These are phyloP conservation scores for Micromesistius poutassou DNA, from an alignment of 2,797 vertebrate genomes.

Conservation along the genomic window DNA sequence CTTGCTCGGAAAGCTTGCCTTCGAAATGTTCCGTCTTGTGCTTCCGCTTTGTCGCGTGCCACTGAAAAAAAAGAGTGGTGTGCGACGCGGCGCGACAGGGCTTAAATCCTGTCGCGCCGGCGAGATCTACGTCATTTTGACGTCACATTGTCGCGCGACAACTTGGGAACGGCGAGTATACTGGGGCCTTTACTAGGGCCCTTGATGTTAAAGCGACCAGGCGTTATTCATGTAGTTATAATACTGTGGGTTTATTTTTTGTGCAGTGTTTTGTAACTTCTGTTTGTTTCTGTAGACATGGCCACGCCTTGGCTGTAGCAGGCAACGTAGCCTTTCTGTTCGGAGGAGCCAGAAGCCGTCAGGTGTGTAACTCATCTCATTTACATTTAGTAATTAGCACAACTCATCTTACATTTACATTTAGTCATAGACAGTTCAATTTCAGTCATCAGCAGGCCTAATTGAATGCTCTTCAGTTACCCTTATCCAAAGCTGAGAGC, in stretches of 20 bases:
- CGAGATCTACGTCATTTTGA: too few relatives aligned
- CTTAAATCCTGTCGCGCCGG: too few relatives aligned
- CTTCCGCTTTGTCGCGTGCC: too few relatives aligned
- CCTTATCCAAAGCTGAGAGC: not conserved
- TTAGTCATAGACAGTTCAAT: not conserved
- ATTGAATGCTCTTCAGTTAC: not conserved
- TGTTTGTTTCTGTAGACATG: conserved; percentile 50
- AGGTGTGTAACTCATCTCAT: conserved; percentile 42
- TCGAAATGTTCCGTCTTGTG: too few relatives aligned
- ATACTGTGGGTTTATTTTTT: not conserved
- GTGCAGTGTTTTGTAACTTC: not conserved
- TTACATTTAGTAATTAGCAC: not conserved
- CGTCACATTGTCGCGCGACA: too few relatives aligned
- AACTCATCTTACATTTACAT: not conserved
- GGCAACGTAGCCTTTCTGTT: conserved; percentile 73
- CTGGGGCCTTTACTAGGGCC: too few relatives aligned
- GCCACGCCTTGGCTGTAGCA: conserved; percentile 67
- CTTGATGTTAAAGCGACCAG: too few relatives aligned
- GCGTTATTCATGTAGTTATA: not conserved
- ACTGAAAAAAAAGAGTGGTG: too few relatives aligned
- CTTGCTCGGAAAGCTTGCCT: too few relatives aligned
- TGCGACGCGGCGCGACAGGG: too few relatives aligned
- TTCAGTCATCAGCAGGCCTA: not conserved
- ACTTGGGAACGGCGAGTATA: too few relatives aligned
- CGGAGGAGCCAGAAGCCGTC: conserved; percentile 58